A percentile compares a stretch with the other conserved stretches of the same genome.
phyloP scores from a whole-genome alignment of 2,888 invertebrate species.

The Cryptus armator region DNA sequence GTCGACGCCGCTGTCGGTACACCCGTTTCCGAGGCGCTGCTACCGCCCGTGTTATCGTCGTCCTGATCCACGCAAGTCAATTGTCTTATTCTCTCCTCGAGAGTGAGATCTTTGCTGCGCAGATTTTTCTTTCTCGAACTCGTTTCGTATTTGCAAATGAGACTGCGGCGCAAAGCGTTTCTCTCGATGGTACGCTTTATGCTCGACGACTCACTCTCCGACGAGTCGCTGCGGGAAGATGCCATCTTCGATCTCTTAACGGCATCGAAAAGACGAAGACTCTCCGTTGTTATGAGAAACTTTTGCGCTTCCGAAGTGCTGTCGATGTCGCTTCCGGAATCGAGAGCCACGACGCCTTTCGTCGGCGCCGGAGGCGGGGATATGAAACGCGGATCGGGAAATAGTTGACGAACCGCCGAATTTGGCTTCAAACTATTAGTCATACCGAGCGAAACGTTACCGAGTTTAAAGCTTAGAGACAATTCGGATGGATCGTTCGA shows the following conservation, averaged over 20 bases:
- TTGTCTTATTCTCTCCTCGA: constrained; percentile 94
- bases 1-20: constrained; percentile 48
- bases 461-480: constrained; percentile 87
- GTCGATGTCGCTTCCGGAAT: constrained; percentile 84
- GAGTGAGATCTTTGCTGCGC: constrained; percentile 89
- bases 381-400: constrained; percentile 88
- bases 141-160: constrained; percentile 89
- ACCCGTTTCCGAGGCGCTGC: constrained; percentile 71
- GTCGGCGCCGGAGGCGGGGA: constrained; percentile 88
- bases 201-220: constrained; percentile 83
- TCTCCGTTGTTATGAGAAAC: constrained; percentile 91
- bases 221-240: constrained; percentile 82
- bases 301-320: constrained; percentile 83
- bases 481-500: constrained; percentile 85
- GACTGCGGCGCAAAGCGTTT: constrained; percentile 92
- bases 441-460: constrained; percentile 86
- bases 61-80: constrained; percentile 93
- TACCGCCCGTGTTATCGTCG: constrained; percentile 85
- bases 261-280: constrained; percentile 90
- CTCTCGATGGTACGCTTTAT: constrained; percentile 93
- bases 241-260: constrained; percentile 87
- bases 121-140: constrained; percentile 86
- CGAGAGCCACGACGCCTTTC: constrained; percentile 68
- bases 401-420: constrained; percentile 94
- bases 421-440: constrained; percentile 89